phyloP scores from a whole-genome alignment of 2,888 invertebrate genomes.

The Thecophora atra region DNA sequence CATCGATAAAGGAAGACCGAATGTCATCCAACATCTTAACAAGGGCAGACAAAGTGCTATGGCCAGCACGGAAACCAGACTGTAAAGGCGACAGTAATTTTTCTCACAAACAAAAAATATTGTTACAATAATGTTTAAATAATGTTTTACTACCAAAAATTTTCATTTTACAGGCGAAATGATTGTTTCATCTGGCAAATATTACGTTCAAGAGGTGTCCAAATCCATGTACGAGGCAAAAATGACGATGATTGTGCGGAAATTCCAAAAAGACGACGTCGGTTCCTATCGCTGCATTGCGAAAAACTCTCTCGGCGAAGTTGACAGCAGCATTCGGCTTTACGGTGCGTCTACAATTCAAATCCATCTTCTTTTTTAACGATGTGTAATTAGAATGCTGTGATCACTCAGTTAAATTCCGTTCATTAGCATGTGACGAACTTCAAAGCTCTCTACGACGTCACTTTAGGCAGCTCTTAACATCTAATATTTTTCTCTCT shows the following conservation, averaged over 20 bases:
- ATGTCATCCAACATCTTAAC: too few relatives aligned
- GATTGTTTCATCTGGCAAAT: constrained; percentile 83
- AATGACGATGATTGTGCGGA: constrained; percentile 81
- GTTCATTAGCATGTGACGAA: too few relatives aligned
- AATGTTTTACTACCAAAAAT: too few relatives aligned
- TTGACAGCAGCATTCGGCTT: constrained; percentile 85
- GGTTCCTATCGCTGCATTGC: constrained; percentile 88
- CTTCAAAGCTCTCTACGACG: background rate
- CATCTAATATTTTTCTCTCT: background rate
- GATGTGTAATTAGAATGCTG: too few relatives aligned
- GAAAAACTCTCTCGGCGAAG: constrained; percentile 87
- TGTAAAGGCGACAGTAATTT: too few relatives aligned
- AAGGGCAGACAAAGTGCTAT: too few relatives aligned
- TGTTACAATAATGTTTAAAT: too few relatives aligned
- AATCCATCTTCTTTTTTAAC: background rate
- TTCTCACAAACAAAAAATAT: too few relatives aligned
- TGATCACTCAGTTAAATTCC: too few relatives aligned
- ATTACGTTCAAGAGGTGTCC: constrained; percentile 77
- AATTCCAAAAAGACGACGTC: constrained; percentile 77
- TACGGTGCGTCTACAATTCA: constrained; percentile 74
- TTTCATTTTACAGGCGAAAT: constrained; percentile 73
- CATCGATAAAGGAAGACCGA: too few relatives aligned
- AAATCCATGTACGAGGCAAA: constrained; percentile 83
- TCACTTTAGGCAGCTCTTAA: background rate
- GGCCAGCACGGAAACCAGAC: too few relatives aligned